Conservation (phyloP, 1,140 invertebrate genomes). For the Neodiprion virginianus region DNA sequence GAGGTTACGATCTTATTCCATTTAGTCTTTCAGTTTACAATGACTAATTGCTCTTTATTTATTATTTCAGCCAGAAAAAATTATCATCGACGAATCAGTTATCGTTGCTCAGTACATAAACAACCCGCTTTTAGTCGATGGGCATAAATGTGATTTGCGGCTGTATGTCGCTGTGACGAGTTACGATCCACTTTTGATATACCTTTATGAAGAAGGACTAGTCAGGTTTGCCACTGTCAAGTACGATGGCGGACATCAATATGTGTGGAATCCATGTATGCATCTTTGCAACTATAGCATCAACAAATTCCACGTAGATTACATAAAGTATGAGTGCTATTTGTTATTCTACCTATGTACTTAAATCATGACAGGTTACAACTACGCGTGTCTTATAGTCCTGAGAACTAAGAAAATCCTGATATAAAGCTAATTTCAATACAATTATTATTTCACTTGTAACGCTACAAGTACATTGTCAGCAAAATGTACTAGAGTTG, state of each 20-base stretch:
- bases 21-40: too few relatives aligned
- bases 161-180: slow-evolving; percentile 87
- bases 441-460: too few relatives aligned
- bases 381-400: too few relatives aligned
- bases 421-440: too few relatives aligned
- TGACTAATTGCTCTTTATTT: slow-evolving; percentile 25
- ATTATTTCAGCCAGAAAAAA: slow-evolving; percentile 81
- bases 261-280: slow-evolving; percentile 90
- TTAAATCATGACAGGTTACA: too few relatives aligned
- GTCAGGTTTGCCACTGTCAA: slow-evolving; percentile 88
- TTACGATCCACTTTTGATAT: slow-evolving; percentile 84
- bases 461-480: too few relatives aligned
- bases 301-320: slow-evolving; percentile 91
- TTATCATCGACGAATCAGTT: slow-evolving; percentile 88
- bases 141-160: slow-evolving; percentile 92
- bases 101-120: slow-evolving; percentile 93
- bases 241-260: slow-evolving; percentile 80
- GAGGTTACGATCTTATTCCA: too few relatives aligned
- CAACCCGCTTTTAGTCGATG: slow-evolving; percentile 93
- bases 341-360: neutral
- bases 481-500: slow-evolving; percentile 2
- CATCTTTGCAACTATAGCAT: slow-evolving; percentile 95
- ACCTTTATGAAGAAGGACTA: slow-evolving; percentile 87
- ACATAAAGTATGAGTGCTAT: slow-evolving; percentile 74
- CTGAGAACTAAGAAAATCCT: too few relatives aligned